Base-by-base conservation (phyloP, 2,888 invertebrate species). In the Oscheius onirici region DNA sequence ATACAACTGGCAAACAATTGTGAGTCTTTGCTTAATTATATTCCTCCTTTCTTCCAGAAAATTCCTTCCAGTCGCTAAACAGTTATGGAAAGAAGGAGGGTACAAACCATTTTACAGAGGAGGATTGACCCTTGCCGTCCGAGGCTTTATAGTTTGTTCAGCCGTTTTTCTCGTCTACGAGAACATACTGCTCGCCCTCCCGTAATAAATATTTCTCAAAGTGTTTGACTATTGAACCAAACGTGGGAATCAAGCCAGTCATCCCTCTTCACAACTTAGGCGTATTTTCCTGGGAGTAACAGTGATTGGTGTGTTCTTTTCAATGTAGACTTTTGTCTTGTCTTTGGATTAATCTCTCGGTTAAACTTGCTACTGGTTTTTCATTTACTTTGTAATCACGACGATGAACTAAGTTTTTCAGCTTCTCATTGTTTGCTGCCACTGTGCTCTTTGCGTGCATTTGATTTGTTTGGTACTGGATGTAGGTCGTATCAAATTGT, bases 141-240 rank as follows among this genome's bases (percentile, higher is more conserved):
- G 93, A 60, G 92, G 92, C 1, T 91, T 93, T 86, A 91, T 92
- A 0, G 92, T 92, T 10, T 93, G 93, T 88, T 92, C 92, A n/a
- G 90, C 90, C 13, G 90, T 91, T 20, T 91, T 92, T 84, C 87
- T 91, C 46, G 89, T 90, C 0, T 91, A 91, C 82, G 91, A 91
- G 69, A 78, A 81, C 20, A 49, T 49, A 22, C 22, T 63, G 26
- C 46, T 5, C 2, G 28, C 26, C 11, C 49, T 63, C 15, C 34
- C 34, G 34, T 34, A 34, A 34, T 34, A 34, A 34, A 34, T 8
- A 6, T 34, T 34, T 8, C 34, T 34, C 34, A 6, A 8, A 6
- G 34, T 34, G 34, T 8, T 3, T 34, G 34, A 6, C 8, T 34
- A 8, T 34, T 34, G 34, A 34, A 34, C 34, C 34, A 34, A 34